Evolutionary conservation across 2,113 vertebrate species (phyloP).

Genomic region (Dicrurus megarhynchus): DNA sequence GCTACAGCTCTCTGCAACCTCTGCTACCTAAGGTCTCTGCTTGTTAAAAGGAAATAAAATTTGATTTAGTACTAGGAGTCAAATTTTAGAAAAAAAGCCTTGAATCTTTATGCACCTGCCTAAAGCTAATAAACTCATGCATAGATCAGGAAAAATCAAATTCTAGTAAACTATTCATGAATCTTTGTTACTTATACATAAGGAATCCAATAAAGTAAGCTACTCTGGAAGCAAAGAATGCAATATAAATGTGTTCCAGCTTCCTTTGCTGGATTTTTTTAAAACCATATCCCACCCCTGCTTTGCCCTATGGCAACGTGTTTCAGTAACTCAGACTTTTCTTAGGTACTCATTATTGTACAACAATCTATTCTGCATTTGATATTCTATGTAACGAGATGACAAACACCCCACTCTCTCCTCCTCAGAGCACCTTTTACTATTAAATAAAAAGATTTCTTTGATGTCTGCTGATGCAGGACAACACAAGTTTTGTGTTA

Average conservation of each 20-base stretch:
- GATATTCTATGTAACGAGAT: neutral
- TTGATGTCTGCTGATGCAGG: neutral
- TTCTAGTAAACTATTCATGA: constrained; percentile 16
- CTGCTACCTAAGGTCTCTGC: neutral
- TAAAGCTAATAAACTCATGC: constrained; percentile 4
- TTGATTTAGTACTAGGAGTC: neutral
- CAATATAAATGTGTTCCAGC: neutral
- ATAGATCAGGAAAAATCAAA: neutral
- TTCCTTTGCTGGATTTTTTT: neutral
- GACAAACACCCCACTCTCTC: neutral
- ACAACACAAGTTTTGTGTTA: neutral
- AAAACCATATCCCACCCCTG: neutral
- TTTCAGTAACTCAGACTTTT: neutral
- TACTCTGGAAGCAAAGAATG: neutral
- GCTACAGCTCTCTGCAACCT: neutral
- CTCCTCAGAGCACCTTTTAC: neutral
- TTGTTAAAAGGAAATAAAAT: neutral
- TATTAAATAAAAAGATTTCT: neutral
- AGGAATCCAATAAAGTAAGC: constrained; percentile 13
- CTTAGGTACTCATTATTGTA: neutral
- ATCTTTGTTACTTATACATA: neutral
- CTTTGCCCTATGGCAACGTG: fast-evolving
- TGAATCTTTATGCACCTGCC: neutral
- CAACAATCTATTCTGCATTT: neutral
- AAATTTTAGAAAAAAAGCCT: neutral